Evolutionary conservation across 2,888 invertebrate species (phyloP).

Genomic region (Sisyra terminalis): DNA sequence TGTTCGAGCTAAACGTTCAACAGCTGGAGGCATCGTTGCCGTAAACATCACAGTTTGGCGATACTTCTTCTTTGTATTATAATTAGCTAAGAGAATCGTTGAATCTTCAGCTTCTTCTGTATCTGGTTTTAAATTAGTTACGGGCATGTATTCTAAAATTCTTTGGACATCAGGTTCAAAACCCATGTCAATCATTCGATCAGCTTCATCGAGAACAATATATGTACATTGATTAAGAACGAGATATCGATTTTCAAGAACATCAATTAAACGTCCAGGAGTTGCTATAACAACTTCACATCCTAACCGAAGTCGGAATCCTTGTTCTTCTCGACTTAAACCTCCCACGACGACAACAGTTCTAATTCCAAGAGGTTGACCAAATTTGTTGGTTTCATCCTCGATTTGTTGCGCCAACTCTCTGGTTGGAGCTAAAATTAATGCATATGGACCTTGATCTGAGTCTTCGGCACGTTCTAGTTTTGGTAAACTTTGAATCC

Average conservation of each 20-base stretch:
- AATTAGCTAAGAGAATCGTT: slow-evolving; percentile 76
- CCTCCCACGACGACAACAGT: slow-evolving; percentile 98
- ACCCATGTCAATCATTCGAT: slow-evolving; percentile 99
- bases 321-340: slow-evolving; percentile 95
- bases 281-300: slow-evolving; percentile 98
- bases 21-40: slow-evolving; percentile 98
- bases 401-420: slow-evolving; percentile 99
- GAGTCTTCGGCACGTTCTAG: slow-evolving; percentile 80
- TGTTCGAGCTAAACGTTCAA: slow-evolving; percentile 86
- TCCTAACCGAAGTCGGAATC: slow-evolving; percentile 86
- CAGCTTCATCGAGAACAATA: slow-evolving; percentile 90
- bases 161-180: slow-evolving; percentile 98
- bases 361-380: slow-evolving; percentile 77
- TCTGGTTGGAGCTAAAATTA: slow-evolving; percentile 98
- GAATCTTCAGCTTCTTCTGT: slow-evolving; percentile 97
- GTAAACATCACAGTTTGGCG: slow-evolving; percentile 99
- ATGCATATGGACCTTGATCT: slow-evolving; percentile 95
- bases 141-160: slow-evolving; percentile 95
- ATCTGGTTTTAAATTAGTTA: slow-evolving; percentile 95
- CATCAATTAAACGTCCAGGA: slow-evolving; percentile 97
- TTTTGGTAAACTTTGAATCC: slow-evolving; percentile 97
- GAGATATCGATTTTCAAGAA: slow-evolving; percentile 92
- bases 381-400: slow-evolving; percentile 97
- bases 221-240: slow-evolving; percentile 97
- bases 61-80: slow-evolving; percentile 90